Percentiles rank a stretch among this genome's conserved stretches.
Conservation (phyloP, 2,113 vertebrate genomes). For the Amblyornis subalaris region DNA sequence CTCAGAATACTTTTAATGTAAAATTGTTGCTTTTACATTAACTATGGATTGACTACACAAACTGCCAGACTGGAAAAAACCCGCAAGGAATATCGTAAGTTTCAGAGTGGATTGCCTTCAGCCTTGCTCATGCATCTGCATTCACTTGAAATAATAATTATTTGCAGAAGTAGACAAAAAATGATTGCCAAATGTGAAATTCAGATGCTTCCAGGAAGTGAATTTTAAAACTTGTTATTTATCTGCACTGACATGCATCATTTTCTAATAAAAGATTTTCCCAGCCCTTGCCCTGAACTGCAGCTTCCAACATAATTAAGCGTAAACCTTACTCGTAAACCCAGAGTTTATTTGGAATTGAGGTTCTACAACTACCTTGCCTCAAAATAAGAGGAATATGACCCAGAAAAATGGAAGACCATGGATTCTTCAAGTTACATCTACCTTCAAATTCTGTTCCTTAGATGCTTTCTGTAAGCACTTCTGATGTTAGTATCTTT, state of each 20-base stretch:
- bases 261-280: neutral
- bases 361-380: neutral
- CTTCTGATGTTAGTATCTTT: neutral
- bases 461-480: neutral
- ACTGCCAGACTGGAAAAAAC: neutral
- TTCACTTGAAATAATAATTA: neutral
- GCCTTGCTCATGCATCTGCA: neutral
- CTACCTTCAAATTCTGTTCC: neutral
- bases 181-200: neutral
- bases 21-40: neutral
- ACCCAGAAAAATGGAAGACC: neutral
- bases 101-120: neutral
- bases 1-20: neutral
- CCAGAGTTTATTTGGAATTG: neutral
- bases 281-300: neutral
- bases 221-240: neutral
- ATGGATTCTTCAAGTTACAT: neutral
- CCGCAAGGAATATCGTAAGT: neutral
- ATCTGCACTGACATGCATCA: neutral
- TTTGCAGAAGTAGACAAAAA: neutral
- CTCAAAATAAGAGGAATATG: neutral
- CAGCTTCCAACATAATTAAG: neutral
- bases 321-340: neutral
- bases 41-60: neutral
- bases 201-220: neutral